These are phyloP conservation scores for Morone saxatilis DNA, from an alignment of 2,113 vertebrate genomes.

Conservation along the genomic window DNA sequence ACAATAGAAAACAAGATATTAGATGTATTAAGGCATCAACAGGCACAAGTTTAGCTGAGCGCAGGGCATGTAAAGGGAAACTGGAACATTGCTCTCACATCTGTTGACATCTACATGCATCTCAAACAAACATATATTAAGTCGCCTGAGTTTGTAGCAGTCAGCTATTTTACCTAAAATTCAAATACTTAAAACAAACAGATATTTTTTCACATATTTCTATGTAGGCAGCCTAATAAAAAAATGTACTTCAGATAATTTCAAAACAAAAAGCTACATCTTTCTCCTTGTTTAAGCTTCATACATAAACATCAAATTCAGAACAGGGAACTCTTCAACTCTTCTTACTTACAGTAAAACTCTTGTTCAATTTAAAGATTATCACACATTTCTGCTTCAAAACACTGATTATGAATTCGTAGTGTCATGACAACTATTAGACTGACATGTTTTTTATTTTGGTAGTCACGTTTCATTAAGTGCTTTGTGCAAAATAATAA, in stretches of 20 bases:
- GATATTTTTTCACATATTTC: slow-evolving; percentile 17
- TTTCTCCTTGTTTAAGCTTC: neutral
- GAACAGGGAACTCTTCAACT: neutral
- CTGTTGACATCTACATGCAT: slow-evolving; percentile 29
- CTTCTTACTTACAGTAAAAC: slow-evolving; percentile 26
- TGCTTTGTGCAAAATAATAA: slow-evolving; percentile 79
- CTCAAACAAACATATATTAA: slow-evolving; percentile 23
- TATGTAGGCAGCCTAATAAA: slow-evolving; percentile 18
- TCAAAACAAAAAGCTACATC: slow-evolving; percentile 23
- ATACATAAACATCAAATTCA: slow-evolving; percentile 24
- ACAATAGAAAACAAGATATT: slow-evolving; percentile 18
- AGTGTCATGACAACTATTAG: slow-evolving; percentile 46
- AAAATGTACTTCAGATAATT: slow-evolving; percentile 52
- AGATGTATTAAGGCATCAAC: slow-evolving; percentile 67
- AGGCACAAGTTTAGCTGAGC: slow-evolving; percentile 34
- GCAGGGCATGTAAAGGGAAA: slow-evolving; percentile 47
- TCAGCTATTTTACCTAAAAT: slow-evolving; percentile 19
- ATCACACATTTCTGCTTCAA: slow-evolving; percentile 20
- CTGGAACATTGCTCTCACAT: slow-evolving; percentile 11
- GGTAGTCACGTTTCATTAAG: slow-evolving; percentile 72
- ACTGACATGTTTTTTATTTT: slow-evolving; percentile 38
- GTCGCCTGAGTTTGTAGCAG: slow-evolving; percentile 42
- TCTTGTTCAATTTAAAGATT: slow-evolving; percentile 8
- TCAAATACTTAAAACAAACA: slow-evolving; percentile 22
- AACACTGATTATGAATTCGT: slow-evolving; percentile 59